These are phyloP conservation scores for Ariolimax columbianus DNA, from an alignment of 2,888 invertebrate genomes.

Conservation along the genomic window DNA sequence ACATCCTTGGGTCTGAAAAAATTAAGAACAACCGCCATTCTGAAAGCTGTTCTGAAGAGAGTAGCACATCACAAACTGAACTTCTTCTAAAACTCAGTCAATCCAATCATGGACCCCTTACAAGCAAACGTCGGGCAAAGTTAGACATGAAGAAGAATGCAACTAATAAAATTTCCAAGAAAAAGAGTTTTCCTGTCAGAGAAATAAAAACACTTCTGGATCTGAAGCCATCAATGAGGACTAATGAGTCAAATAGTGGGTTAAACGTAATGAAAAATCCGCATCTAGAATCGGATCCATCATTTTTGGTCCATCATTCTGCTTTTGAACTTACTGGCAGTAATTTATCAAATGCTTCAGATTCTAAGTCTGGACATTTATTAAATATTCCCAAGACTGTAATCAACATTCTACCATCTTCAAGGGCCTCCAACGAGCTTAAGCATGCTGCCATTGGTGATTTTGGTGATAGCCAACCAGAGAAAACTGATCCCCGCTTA, in stretches of 20 bases:
- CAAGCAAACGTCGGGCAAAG: constrained; percentile 1
- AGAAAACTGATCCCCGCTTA: neutral
- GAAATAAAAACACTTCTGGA: constrained; percentile 18
- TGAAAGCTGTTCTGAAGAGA: constrained; percentile 31
- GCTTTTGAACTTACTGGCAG: neutral
- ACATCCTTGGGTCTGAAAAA: constrained; percentile 39
- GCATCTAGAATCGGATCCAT: neutral
- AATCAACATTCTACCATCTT: neutral
- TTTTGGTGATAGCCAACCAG: constrained; percentile 3
- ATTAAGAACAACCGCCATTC: neutral
- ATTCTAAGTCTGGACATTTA: neutral
- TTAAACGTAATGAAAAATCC: neutral
- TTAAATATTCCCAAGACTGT: neutral
- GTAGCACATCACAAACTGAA: constrained; percentile 13
- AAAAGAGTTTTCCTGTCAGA: neutral
- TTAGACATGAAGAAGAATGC: neutral
- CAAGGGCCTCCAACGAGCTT: neutral
- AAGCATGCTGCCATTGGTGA: neutral
- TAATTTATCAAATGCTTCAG: neutral
- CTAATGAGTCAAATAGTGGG: neutral
- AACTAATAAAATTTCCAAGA: neutral
- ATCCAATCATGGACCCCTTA: neutral
- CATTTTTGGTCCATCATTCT: neutral
- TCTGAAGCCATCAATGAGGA: neutral
- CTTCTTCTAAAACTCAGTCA: neutral